Base-by-base conservation (phyloP, 2,113 vertebrate species). In the Alexandromys fortis region DNA sequence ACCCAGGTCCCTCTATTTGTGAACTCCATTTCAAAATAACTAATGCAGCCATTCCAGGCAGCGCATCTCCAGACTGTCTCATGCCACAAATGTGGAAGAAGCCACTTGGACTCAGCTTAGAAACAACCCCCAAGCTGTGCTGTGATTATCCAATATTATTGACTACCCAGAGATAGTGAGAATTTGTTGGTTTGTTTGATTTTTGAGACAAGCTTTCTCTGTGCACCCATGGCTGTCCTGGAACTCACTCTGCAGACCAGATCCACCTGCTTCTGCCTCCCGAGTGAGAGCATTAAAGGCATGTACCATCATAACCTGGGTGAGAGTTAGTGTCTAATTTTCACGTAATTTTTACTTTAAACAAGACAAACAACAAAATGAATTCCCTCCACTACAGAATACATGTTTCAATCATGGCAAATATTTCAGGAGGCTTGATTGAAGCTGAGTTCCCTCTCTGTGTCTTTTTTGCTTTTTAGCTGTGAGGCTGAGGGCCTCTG, bases 291-390 rank as follows among this genome's bases (percentile, higher is more conserved):
- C 33, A 17, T 70, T 70, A 70, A 35, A 70, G 33, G 68, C 16
- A 17, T 3, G 6, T 3, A 7, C 33, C 33, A 35, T 35, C 68
- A n/a, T 35, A 7, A 35, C 33, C 1, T 7, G 14, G 68, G 6
- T 70, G 33, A 70, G 82, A 93, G 65, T 90, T 91, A 97, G 49
- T 94, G 16, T 85, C 38, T 91, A 30, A 94, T 89, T 95, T 94
- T 92, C 38, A 38, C 96, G 68, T 7, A 55, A 55, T 79, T 52
- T 93, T 77, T 76, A 68, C 85, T 86, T 94, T 89, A 92, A 94
- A 58, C 58, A 93, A 72, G 79, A 94, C 28, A 92, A 75, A 5
- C 42, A 83, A 33, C 38, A 33, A 81, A 89, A 89, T 10, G 19
- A 4, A 35, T 14, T 83, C 75, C 38, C 89, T 82, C 78, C 63